Base-by-base conservation (phyloP, 2,888 invertebrate species). In the Tenthredo amoena region DNA sequence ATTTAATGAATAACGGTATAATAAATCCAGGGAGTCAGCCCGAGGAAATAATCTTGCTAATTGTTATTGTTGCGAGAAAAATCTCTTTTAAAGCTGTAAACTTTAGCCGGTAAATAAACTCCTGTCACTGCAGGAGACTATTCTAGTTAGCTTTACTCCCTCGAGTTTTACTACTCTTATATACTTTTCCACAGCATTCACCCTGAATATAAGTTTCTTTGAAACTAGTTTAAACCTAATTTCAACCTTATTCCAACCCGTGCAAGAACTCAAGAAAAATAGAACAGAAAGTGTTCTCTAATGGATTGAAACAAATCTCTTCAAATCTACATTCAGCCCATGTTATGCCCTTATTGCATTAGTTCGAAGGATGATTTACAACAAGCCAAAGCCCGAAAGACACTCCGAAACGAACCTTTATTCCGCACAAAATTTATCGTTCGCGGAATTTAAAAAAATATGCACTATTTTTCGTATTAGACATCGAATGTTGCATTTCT, bases 121-220 rank as follows among this genome's bases (percentile, higher is more conserved):
- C 34, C 68, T 34, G 31, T 68, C 68, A 34, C 68, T 34, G 68
- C 47, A 15, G 47, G 47, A 47, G 47, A 68, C 31, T 68, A 68
- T 68, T 68, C 68, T 34, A 26, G 68, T 68, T 34, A 68, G 68
- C 26, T 34, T 68, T 68, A 68, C 34, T 68, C n/a, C 26, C 26
- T 55, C 55, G 6, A 55, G 18, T 68, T 68, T 68, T 68, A 68
- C 68, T 68, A 68, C 68, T 26, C 34, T 68, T 68, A 55, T 55
- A 55, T 55, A 68, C 68, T 68, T 68, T 68, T 68, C 31, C 68
- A 1, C 26, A 68, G 18, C 68, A 34, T 68, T 68, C 34, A 68
- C 68, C 68, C 68, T 18, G 68, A 68, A 68, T 34, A 68, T 68
- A 68, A 68, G 34, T 34, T 34, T 68, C 34, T 68, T 34, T 34